Percentiles rank a stretch among this genome's conserved stretches.
Conservation (phyloP, 2,888 invertebrate species). For the Thymelicus acteon region DNA sequence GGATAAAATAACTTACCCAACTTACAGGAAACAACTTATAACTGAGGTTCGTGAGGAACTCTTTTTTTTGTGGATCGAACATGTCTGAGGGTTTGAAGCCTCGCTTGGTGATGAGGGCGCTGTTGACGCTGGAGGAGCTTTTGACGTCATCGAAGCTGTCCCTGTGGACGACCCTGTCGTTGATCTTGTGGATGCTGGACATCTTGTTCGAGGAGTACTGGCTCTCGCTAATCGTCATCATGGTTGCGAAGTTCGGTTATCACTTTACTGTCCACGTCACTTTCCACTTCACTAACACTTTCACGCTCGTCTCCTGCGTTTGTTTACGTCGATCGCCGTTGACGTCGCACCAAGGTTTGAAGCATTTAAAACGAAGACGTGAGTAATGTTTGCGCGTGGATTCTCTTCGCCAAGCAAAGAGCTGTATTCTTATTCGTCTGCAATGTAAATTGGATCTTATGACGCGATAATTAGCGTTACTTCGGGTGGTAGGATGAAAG, state of each 20-base stretch:
- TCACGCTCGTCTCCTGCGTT: conserved; percentile 40
- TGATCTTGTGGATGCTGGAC: conserved; percentile 79
- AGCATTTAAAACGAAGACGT: conserved; percentile 44
- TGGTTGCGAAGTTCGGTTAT: conserved; percentile 51
- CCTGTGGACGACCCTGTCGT: conserved; percentile 76
- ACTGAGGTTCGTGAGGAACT: conserved; percentile 92
- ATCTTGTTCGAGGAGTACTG: conserved; percentile 81
- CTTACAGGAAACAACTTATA: conserved; percentile 92
- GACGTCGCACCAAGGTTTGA: conserved; percentile 46
- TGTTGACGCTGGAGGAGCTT: conserved; percentile 80
- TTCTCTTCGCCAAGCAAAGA: conserved; percentile 18
- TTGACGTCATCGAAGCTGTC: conserved; percentile 80
- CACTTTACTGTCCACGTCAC: conserved; percentile 35
- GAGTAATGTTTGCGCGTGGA: conserved; percentile 46
- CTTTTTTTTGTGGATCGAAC: conserved; percentile 92
- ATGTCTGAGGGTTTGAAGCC: conserved; percentile 95
- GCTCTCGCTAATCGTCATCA: conserved; percentile 84
- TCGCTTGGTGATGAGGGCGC: conserved; percentile 88
- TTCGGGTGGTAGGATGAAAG: conserved; percentile 7
- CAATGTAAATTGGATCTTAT: conserved; percentile 23
- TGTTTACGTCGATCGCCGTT: conserved; percentile 39
- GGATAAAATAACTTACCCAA: conserved; percentile 87
- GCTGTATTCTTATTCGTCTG: conserved; percentile 9
- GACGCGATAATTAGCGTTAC: conserved; percentile 13
- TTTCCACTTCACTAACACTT: conserved; percentile 41